Evolutionary conservation across 2,797 vertebrate genomes (phyloP), one percentile per base, ranked within the genome.

Genomic region (Arrhamphus sclerolepis): DNA sequence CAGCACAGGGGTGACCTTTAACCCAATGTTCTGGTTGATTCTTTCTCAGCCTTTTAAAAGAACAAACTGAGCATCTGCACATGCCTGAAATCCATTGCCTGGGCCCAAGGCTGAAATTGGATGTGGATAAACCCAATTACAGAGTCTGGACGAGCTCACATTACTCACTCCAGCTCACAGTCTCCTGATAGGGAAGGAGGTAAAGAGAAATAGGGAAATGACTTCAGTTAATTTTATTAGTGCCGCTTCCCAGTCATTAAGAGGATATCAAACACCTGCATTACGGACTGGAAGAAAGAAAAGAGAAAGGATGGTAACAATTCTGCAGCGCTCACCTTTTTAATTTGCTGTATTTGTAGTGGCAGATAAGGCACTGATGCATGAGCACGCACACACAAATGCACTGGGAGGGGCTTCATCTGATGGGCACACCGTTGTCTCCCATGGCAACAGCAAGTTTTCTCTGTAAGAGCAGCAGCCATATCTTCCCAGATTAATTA

Each of bases 401-500:
- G 17, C 8, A 62, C 4, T 1, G 8, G 21, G 21, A 40, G 54
- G 2, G 62, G 62, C 50, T 61, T 85, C 18, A 60, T 72, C 49
- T 56, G 48, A 71, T 17, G n/a, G 57, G 69, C 16, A 39, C 68
- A 52, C 54, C 59, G 69, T 66, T 68, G 70, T 71, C 85, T 71
- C 63, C 84, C 72, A 75, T 85, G 66, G 81, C 70, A 87, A 85
- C 84, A 54, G 76, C 75, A 84, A 55, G 41, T 77, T 63, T 75
- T 58, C 34, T 7, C 24, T 28, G 58, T 82, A 62, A 80, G 78
- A 69, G 54, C 61, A 68, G 40, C 78, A 62, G 66, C 64, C 66
- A 70, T 64, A 70, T 56, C 26, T 44, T 62, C 46, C 46, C 13
- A 3, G 34, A 13, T 38, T 38, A 57, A 57, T 67, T 48, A 53